phyloP scores from a whole-genome alignment of 2,797 vertebrate species.

The Eurystomus glaucurus region DNA sequence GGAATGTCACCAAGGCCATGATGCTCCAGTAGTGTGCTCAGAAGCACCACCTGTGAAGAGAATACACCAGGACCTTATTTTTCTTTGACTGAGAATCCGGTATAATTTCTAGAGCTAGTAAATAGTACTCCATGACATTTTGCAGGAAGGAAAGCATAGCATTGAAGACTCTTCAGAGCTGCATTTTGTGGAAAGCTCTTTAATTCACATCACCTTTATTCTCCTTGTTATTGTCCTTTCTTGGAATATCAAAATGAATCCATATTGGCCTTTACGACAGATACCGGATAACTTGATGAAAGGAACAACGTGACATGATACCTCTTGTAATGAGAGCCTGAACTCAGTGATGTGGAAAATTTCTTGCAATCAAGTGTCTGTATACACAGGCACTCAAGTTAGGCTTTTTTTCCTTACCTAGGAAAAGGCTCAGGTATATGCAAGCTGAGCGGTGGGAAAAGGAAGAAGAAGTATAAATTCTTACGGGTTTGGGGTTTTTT shows the following conservation, averaged over 20 bases:
- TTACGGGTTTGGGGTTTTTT: rapidly evolving
- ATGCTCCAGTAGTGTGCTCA: background rate
- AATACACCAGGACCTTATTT: background rate
- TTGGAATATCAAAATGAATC: background rate
- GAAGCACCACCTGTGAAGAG: background rate
- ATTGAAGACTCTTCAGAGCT: background rate
- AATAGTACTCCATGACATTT: background rate
- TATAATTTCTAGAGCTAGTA: background rate
- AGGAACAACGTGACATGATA: rapidly evolving
- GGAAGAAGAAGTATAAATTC: background rate
- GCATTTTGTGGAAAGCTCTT: background rate
- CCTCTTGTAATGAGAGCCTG: background rate
- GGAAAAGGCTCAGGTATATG: background rate
- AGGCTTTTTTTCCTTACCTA: background rate
- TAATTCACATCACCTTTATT: background rate
- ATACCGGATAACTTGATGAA: background rate
- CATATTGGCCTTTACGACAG: background rate
- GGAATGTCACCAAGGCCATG: background rate
- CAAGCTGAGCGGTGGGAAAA: background rate
- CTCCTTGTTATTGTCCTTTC: background rate
- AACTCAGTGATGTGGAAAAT: background rate
- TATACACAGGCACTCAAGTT: background rate
- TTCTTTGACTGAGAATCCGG: background rate
- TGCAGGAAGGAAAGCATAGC: background rate
- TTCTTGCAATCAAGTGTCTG: background rate